Evolutionary conservation across 2,113 vertebrate genomes (phyloP).

Genomic region (Corythornis cristatus): DNA sequence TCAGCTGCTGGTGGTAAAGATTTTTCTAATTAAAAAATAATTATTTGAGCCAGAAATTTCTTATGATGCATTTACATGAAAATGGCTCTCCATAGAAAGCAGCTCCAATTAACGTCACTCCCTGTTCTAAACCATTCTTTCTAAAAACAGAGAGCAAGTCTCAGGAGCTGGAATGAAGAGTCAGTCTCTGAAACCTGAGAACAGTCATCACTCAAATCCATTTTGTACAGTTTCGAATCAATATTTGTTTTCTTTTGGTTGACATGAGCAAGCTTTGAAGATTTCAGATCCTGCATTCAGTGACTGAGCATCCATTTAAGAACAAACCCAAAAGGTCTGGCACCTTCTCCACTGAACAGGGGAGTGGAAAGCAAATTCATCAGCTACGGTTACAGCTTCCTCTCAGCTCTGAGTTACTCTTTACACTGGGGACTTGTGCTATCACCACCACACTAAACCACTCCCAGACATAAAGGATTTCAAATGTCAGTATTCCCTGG

Average conservation of each 20-base stretch:
- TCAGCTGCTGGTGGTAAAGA: neutral
- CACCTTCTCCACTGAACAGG: neutral
- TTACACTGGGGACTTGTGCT: neutral
- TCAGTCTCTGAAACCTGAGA: neutral
- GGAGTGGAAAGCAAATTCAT: neutral
- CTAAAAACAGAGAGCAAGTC: neutral
- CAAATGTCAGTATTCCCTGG: neutral
- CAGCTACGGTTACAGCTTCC: neutral
- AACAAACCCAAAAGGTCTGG: neutral
- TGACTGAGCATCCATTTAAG: neutral
- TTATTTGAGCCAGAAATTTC: slow-evolving; percentile 17
- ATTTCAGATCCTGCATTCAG: neutral
- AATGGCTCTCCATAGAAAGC: neutral
- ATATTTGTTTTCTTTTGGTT: neutral
- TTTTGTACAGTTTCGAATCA: neutral
- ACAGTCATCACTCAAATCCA: neutral
- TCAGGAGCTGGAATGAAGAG: neutral
- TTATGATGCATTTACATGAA: neutral
- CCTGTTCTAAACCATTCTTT: neutral
- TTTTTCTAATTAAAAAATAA: slow-evolving; percentile 47
- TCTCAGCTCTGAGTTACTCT: neutral
- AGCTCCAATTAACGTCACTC: neutral
- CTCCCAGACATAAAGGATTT: neutral
- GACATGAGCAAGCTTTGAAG: neutral
- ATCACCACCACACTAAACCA: neutral